A percentile compares a stretch with the other conserved stretches of the same genome.
phyloP scores from a whole-genome alignment of 2,113 vertebrate species.

The Salvelinus namaycush region DNA sequence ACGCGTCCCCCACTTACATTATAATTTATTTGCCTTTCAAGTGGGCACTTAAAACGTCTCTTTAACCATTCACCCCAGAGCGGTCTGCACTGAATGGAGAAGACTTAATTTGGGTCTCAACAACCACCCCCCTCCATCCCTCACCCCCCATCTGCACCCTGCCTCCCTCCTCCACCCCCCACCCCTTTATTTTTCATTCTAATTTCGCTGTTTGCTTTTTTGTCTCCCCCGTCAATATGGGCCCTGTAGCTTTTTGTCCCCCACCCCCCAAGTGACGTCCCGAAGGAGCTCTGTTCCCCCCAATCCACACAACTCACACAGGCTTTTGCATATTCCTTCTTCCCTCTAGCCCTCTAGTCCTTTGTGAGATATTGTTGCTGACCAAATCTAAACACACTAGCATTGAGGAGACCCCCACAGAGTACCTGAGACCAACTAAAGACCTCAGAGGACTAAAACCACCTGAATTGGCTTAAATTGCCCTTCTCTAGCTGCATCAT shows the following conservation, averaged over 20 bases:
- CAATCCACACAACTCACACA: conserved; percentile 63
- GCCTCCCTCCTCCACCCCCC: conserved; percentile 5
- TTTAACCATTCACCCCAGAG: conserved; percentile 41
- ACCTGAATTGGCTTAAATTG: conserved; percentile 91
- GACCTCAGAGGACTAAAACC: conserved; percentile 83
- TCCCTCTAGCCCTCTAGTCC: conserved; percentile 58
- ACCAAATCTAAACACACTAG: conserved; percentile 81
- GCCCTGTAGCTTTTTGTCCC: conserved; percentile 70
- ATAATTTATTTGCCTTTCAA: conserved; percentile 54
- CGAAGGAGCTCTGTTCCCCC: conserved; percentile 66
- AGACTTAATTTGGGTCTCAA: conserved; percentile 42
- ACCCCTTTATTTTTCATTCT: conserved; percentile 28
- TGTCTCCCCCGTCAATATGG: conserved; percentile 62
- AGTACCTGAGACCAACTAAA: conserved; percentile 79
- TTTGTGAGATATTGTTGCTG: conserved; percentile 74
- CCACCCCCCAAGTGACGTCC: conserved; percentile 60
- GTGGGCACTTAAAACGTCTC: conserved; percentile 52
- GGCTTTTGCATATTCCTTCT: conserved; percentile 71
- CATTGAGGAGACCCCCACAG: conserved; percentile 76
- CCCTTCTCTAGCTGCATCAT: conserved; percentile 84
- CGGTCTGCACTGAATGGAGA: conserved; percentile 40
- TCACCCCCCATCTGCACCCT: neutral
- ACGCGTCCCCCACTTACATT: conserved; percentile 38
- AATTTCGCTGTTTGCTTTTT: conserved; percentile 68
- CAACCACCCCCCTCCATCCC: neutral